phyloP scores from a whole-genome alignment of 2,797 vertebrate genomes.

The Myotis pilosus region DNA sequence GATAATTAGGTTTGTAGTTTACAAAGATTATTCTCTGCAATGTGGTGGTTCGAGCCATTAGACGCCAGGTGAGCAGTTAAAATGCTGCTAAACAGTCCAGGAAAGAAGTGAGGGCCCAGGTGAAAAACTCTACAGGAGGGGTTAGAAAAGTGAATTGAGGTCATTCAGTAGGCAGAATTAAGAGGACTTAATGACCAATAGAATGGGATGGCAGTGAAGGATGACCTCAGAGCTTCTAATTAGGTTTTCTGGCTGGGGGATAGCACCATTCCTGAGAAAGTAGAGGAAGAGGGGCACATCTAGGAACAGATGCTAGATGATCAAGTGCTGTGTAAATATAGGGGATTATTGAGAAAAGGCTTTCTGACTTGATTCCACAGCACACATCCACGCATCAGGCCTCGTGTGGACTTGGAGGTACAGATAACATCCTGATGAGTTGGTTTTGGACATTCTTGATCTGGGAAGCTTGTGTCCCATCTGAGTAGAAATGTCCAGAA shows the following conservation, averaged over 20 bases:
- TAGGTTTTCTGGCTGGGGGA: background rate
- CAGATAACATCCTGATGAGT: background rate
- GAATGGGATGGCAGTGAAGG: background rate
- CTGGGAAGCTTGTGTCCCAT: background rate
- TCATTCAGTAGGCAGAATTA: slow-evolving; percentile 7
- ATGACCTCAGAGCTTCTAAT: slow-evolving; percentile 7
- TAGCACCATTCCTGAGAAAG: background rate
- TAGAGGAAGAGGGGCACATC: background rate
- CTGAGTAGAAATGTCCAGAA: background rate
- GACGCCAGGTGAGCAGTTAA: background rate
- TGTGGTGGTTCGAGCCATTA: background rate
- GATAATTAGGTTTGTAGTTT: background rate
- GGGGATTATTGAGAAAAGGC: background rate
- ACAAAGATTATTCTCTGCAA: background rate
- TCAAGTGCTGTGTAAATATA: background rate
- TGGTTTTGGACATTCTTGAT: background rate
- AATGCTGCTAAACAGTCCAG: background rate
- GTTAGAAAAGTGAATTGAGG: background rate
- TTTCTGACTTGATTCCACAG: background rate
- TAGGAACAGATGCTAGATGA: background rate
- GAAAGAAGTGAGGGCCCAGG: slow-evolving; percentile 1
- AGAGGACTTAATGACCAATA: background rate
- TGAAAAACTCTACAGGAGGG: background rate
- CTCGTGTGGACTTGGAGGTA: background rate
- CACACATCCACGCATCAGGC: background rate